Base-by-base conservation (phyloP, 1,140 invertebrate species). In the Trichonephila clavipes region DNA sequence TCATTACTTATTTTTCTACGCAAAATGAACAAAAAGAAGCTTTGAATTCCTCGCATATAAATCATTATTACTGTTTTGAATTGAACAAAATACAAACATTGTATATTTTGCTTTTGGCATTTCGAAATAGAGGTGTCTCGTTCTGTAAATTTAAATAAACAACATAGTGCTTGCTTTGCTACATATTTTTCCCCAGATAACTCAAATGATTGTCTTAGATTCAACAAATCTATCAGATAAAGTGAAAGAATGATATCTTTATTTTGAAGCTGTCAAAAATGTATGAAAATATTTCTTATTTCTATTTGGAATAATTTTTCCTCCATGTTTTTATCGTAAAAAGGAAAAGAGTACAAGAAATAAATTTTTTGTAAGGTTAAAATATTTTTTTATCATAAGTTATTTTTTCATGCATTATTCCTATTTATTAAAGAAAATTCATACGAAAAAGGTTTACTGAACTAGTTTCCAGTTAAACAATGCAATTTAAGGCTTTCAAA, bases 1-100 rank as follows among this genome's bases (percentile, higher is more conserved):
- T 28, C 24, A 62, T 88, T 72, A 58, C 69, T 88, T 72, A 72
- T 88, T 72, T 88, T 69, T 61, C n/a, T 77, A 34, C 14, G 2
- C 5, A 34, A 77, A 77, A 16, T 34, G 34, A 40, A 28, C 6
- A 77, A 77, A 77, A 34, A 77, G 28, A 34, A 18, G 18, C 72
- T 77, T 40, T 16, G 18, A 18, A 77, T 34, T 77, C 16, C 51
- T 10, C 72, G 14, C 34, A 40, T 28, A 40, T 77, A 77, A 34
- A 77, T 77, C 72, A 77, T 77, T 77, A 77, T 77, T 77, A 77
- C 72, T 18, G 24, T 5, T 16, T 72, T n/a, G 72, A 77, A 18
- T 40, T 34, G 28, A 40, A 40, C 14, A 40, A 77, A 34, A 77
- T 40, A 77, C 28, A 77, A 18, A 12, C 24, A 69, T 66, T 69